phyloP scores from a whole-genome alignment of 2,888 invertebrate genomes.

The Mycalesis mineus region DNA sequence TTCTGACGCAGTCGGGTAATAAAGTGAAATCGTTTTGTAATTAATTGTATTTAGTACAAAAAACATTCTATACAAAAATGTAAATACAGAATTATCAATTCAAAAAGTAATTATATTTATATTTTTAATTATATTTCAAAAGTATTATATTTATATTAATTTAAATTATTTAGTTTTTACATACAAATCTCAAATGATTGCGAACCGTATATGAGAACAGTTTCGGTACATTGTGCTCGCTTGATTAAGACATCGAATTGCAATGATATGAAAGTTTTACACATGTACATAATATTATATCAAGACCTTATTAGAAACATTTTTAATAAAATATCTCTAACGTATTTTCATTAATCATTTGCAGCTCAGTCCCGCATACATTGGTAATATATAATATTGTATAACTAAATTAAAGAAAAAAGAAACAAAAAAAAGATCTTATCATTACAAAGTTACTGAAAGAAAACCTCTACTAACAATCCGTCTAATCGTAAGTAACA shows the following conservation, averaged over 20 bases:
- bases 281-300: slow-evolving; percentile 8
- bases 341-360: neutral
- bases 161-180: too few relatives aligned
- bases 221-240: slow-evolving; percentile 5
- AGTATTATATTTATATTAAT: too few relatives aligned
- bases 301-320: slow-evolving; percentile 2
- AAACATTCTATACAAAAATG: too few relatives aligned
- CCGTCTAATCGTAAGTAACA: slow-evolving; percentile 21
- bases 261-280: slow-evolving; percentile 19
- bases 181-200: slow-evolving; percentile 21
- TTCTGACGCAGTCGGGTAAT: too few relatives aligned
- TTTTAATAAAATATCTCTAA: slow-evolving; percentile 4
- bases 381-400: neutral
- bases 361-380: neutral
- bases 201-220: slow-evolving; percentile 11
- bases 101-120: too few relatives aligned
- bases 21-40: too few relatives aligned
- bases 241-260: slow-evolving; percentile 7
- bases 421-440: slow-evolving; percentile 1
- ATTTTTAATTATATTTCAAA: too few relatives aligned
- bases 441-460: neutral
- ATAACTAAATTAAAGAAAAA: neutral
- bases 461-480: slow-evolving; percentile 24
- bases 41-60: too few relatives aligned
- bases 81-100: too few relatives aligned